Conservation (phyloP, 2,797 vertebrate genomes). For the Hemibagrus guttatus region DNA sequence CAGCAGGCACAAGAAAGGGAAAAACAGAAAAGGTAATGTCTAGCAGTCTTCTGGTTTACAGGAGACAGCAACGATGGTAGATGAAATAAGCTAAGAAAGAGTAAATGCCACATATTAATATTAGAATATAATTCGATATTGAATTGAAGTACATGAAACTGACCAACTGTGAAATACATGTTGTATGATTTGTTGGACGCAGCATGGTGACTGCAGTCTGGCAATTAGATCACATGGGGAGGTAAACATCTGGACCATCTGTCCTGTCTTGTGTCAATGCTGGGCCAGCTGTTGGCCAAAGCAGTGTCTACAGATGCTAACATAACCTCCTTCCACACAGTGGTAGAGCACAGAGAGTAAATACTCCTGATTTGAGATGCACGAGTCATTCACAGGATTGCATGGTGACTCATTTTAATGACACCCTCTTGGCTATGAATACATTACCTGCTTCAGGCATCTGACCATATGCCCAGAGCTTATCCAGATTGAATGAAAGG, state of each 20-base stretch:
- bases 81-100: neutral
- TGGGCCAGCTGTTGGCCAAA: conserved; percentile 25
- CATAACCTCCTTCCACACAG: neutral
- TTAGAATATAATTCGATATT: neutral
- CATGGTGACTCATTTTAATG: conserved; percentile 4
- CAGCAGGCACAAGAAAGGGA: conserved; percentile 16
- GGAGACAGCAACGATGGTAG: neutral
- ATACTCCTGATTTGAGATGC: conserved; percentile 1
- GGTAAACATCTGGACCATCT: conserved; percentile 35
- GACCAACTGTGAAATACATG: conserved; percentile 2
- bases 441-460: neutral
- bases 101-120: neutral
- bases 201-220: neutral
- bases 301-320: conserved; percentile 16
- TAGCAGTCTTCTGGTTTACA: neutral
- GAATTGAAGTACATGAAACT: neutral
- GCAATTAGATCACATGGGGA: neutral
- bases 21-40: conserved; percentile 26
- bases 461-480: neutral
- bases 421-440: neutral
- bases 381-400: conserved; percentile 13
- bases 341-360: neutral
- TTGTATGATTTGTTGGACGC: neutral
- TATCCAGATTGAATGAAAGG: conserved; percentile 1
- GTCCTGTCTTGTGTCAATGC: conserved; percentile 1